A percentile compares a stretch with the other conserved stretches of the same genome.
Conservation (phyloP, 2,888 invertebrate species). For the Biston stratarius region DNA sequence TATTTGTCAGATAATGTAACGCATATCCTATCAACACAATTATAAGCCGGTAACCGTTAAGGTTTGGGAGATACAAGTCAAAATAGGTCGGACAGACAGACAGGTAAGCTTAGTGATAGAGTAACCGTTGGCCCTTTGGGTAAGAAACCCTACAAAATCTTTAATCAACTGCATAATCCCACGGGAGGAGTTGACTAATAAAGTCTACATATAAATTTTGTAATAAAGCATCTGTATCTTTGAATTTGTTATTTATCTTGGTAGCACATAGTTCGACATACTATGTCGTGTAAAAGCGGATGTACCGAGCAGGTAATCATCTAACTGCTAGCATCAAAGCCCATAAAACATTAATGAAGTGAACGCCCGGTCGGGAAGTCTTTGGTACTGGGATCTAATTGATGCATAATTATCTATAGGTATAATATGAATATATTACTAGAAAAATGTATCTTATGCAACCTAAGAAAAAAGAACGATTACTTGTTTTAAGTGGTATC, state of each 20-base stretch:
- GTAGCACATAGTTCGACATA: constrained; percentile 10
- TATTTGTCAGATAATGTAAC: no score
- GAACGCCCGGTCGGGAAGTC: constrained; percentile 31
- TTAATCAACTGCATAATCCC: no score
- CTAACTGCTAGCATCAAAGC: constrained; percentile 23
- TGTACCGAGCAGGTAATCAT: constrained; percentile 23
- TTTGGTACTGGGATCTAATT: constrained; percentile 6
- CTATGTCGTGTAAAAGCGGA: constrained; percentile 21
- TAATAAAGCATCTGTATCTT: neutral
- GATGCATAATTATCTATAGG: constrained; percentile 15
- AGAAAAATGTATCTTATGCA: no score
- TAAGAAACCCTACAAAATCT: no score
- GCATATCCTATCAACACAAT: no score
- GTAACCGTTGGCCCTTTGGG: no score
- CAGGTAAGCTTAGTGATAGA: no score
- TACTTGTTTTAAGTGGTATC: neutral
- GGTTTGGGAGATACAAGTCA: no score
- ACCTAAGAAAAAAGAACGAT: neutral
- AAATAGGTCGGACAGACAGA: no score
- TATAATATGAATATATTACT: neutral
- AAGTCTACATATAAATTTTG: no score
- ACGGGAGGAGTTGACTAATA: no score
- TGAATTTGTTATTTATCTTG: neutral
- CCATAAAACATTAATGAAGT: constrained; percentile 34
- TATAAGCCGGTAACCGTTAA: no score